phyloP scores from a whole-genome alignment of 2,113 vertebrate species.

The Mustela nigripes region DNA sequence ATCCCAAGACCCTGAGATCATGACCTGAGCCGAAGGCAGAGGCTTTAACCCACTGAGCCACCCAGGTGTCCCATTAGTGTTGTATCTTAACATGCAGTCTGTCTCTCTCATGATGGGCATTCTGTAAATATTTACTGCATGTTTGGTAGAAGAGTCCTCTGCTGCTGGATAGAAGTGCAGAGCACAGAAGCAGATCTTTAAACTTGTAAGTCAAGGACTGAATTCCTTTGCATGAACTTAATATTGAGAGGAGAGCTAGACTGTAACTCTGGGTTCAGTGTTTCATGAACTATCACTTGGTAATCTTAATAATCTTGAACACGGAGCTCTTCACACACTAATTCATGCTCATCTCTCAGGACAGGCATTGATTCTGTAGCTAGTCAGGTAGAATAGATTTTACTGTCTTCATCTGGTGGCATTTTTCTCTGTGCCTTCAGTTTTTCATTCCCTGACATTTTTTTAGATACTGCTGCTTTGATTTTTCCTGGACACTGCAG shows the following conservation, averaged over 20 bases:
- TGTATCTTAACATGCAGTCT: not conserved
- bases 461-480: conserved; percentile 36
- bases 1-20: too few species aligned
- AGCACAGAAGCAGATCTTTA: not conserved
- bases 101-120: not conserved
- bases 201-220: conserved; percentile 63
- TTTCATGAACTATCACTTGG: conserved; percentile 62
- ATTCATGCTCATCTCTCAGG: conserved; percentile 54
- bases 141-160: not conserved
- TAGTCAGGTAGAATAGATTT: conserved; percentile 74
- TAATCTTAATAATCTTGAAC: conserved; percentile 69
- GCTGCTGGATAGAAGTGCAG: not conserved
- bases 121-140: conserved; percentile 22
- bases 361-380: conserved; percentile 67
- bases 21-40: too few species aligned
- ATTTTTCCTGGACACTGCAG: conserved; percentile 26
- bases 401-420: conserved; percentile 67
- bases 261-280: conserved; percentile 46
- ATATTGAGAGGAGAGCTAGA: not conserved
- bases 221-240: conserved; percentile 25
- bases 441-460: conserved; percentile 13
- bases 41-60: too few species aligned
- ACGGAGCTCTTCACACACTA: conserved; percentile 40
- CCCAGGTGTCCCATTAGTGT: too few species aligned
- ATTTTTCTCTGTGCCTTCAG: conserved; percentile 67